Conservation (phyloP, 1,140 invertebrate species). For the Drosophila pachea region DNA sequence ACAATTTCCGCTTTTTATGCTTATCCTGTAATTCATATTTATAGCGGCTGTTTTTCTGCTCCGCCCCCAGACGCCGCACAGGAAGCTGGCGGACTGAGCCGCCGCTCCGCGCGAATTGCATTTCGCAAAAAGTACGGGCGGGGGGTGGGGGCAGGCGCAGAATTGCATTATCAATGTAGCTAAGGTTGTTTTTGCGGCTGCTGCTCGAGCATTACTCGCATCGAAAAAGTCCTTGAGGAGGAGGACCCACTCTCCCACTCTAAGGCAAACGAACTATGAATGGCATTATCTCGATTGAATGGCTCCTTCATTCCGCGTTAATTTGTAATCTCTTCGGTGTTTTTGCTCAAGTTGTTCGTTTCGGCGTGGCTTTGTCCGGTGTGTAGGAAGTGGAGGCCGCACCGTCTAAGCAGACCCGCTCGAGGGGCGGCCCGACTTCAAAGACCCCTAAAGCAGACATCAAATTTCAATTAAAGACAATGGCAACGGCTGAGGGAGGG, state of each 20-base stretch:
- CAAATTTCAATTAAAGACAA: slow-evolving; percentile 28
- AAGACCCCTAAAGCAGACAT: slow-evolving; percentile 25
- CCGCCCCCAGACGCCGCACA: slow-evolving; percentile 35
- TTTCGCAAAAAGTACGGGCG: slow-evolving; percentile 40
- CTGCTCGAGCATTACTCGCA: slow-evolving; percentile 1
- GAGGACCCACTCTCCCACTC: no score
- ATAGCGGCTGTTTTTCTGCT: slow-evolving; percentile 68
- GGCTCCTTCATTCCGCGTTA: no score
- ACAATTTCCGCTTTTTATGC: slow-evolving; percentile 77
- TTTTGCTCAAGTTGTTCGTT: not conserved
- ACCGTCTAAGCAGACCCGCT: no score
- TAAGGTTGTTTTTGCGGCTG: slow-evolving; percentile 50
- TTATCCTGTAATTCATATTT: slow-evolving; percentile 78
- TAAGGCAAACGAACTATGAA: no score
- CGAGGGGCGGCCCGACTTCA: slow-evolving; percentile 32
- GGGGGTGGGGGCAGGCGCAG: slow-evolving; percentile 7
- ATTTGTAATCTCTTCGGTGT: not conserved
- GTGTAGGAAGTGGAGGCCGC: no score
- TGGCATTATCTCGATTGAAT: no score
- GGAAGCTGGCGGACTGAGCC: slow-evolving; percentile 58
- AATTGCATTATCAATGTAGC: slow-evolving; percentile 54
- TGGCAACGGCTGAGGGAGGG: not conserved
- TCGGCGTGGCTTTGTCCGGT: no score
- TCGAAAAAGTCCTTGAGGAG: not conserved
- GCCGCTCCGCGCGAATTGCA: slow-evolving; percentile 64